Conservation (phyloP, 2,113 vertebrate species). For the Mus musculus region GRCm39 chr2:32030501-32031000, state of each 20-base stretch:
- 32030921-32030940: neutral
- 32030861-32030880: neutral
- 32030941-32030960: neutral
- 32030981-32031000: neutral
- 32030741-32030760: neutral
- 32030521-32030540: neutral
- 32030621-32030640: neutral
- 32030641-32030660: neutral
- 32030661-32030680: neutral
- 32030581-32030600: neutral
- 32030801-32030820: neutral
- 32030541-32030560: neutral
- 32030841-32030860: neutral
- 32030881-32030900: neutral
- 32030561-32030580: neutral
- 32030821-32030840: no score
- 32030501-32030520: neutral
- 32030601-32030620: neutral
- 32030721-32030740: neutral
- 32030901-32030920: neutral
- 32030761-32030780: neutral
- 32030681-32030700: neutral
- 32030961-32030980: neutral
- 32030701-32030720: neutral
- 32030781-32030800: neutral